Conservation (phyloP, 2,888 invertebrate genomes). For the Mylabris sibirica region DNA sequence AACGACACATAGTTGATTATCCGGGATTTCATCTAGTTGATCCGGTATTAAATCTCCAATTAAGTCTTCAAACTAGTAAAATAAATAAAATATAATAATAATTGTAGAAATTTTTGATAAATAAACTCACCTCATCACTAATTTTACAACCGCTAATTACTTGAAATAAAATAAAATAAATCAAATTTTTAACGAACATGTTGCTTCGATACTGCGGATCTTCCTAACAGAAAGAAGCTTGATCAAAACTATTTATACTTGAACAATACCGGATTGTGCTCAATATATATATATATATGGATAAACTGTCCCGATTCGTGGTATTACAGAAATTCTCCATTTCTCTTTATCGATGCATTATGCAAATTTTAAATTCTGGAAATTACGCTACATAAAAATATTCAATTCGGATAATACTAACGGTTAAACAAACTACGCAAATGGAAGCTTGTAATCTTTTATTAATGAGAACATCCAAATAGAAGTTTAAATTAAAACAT, state of each 20-base stretch:
- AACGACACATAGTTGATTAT: conserved; percentile 62
- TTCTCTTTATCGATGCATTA: background rate
- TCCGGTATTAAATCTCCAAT: conserved; percentile 75
- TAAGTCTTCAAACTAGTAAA: conserved; percentile 37
- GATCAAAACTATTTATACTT: too few species aligned
- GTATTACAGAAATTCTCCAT: background rate
- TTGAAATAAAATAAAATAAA: background rate
- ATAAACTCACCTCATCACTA: background rate
- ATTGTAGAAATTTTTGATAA: background rate
- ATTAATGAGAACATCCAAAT: background rate
- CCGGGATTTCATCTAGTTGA: conserved; percentile 60
- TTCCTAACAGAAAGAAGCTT: background rate
- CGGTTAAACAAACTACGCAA: too few species aligned
- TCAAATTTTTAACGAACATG: background rate
- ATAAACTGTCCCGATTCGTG: too few species aligned
- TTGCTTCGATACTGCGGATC: background rate
- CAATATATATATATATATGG: too few species aligned
- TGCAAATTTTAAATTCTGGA: too few species aligned
- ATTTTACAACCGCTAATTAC: background rate
- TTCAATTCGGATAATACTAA: too few species aligned
- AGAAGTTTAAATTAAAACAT: background rate
- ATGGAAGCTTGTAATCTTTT: too few species aligned
- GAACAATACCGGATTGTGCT: too few species aligned
- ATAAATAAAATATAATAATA: background rate
- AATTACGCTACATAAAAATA: too few species aligned